Conservation (phyloP, 2,888 invertebrate species). For the Synergus itoensis region DNA sequence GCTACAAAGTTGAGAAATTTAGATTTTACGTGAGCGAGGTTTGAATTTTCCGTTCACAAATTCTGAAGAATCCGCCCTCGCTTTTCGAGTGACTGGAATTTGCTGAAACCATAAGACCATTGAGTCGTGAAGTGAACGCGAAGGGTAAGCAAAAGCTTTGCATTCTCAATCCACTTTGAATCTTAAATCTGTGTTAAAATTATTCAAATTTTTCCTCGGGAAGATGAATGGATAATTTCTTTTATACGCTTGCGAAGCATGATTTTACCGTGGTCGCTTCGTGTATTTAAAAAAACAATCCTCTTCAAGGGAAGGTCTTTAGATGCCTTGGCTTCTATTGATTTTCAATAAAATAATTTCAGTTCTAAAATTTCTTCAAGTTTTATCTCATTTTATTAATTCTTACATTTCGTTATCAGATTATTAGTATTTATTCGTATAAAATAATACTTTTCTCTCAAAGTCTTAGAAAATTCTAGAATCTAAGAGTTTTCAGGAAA, state of each 20-base stretch:
- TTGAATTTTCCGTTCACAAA: slow-evolving; percentile 2
- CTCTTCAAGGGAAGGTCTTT: not conserved
- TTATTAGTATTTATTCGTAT: not conserved
- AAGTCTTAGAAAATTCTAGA: not conserved
- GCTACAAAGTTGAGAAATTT: not conserved
- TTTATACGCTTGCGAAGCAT: not conserved
- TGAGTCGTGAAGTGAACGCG: slow-evolving; percentile 5
- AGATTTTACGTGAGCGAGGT: not conserved
- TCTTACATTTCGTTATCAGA: not conserved
- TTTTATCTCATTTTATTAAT: not conserved
- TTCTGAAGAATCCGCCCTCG: slow-evolving; percentile 5
- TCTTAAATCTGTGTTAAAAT: slow-evolving; percentile 23
- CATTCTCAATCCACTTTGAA: slow-evolving; percentile 1
- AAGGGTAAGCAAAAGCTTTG: not conserved
- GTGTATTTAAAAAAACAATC: not conserved
- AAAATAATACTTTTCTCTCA: not conserved
- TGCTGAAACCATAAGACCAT: slow-evolving; percentile 4
- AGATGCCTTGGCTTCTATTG: not conserved
- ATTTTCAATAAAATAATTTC: not conserved
- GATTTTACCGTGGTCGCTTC: not conserved
- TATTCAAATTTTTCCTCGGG: not conserved
- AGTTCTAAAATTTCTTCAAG: not conserved
- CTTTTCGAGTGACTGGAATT: not conserved
- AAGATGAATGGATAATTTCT: not conserved
- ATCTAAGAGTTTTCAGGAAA: not conserved